phyloP scores from a whole-genome alignment of 1,140 invertebrate genomes.

The Drosophila ironensis region DNA sequence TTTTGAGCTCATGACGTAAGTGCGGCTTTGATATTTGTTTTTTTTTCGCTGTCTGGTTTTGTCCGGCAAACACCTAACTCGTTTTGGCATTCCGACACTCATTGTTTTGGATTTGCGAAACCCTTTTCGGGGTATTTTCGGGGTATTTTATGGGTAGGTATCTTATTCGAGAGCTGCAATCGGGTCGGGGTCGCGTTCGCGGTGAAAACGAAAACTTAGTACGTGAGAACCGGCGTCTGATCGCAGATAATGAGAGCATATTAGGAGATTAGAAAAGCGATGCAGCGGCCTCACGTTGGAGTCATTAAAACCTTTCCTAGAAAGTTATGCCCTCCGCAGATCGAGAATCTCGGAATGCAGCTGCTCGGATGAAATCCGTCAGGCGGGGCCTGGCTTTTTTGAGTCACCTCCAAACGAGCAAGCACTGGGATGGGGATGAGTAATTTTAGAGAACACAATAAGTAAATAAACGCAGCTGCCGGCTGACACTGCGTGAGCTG shows the following conservation, averaged over 20 bases:
- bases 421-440: constrained; percentile 48
- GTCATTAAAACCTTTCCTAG: constrained; percentile 61
- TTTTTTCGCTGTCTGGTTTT: constrained; percentile 11
- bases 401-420: constrained; percentile 38
- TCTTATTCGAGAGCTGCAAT: constrained; percentile 22
- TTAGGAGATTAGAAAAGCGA: constrained; percentile 69
- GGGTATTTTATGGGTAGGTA: too few relatives aligned
- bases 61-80: constrained; percentile 42
- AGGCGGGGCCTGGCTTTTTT: constrained; percentile 33
- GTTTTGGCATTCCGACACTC: constrained; percentile 48
- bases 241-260: constrained; percentile 54
- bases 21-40: too few relatives aligned
- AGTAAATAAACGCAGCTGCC: constrained; percentile 14
- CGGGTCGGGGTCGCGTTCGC: constrained; percentile 50
- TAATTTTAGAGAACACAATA: constrained; percentile 29
- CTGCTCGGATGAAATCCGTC: constrained; percentile 35
- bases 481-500: constrained; percentile 47
- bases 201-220: constrained; percentile 57
- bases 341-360: constrained; percentile 41
- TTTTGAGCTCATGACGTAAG: constrained; percentile 59
- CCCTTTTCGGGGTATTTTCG: constrained; percentile 42
- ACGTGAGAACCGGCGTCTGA: constrained; percentile 50
- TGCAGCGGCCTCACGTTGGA: constrained; percentile 61
- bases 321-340: constrained; percentile 57
- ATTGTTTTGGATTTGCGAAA: constrained; percentile 60